Base-by-base conservation (phyloP, 37 sponge, comb jelly and placozoan species). In the Ephydatia muelleri region DNA sequence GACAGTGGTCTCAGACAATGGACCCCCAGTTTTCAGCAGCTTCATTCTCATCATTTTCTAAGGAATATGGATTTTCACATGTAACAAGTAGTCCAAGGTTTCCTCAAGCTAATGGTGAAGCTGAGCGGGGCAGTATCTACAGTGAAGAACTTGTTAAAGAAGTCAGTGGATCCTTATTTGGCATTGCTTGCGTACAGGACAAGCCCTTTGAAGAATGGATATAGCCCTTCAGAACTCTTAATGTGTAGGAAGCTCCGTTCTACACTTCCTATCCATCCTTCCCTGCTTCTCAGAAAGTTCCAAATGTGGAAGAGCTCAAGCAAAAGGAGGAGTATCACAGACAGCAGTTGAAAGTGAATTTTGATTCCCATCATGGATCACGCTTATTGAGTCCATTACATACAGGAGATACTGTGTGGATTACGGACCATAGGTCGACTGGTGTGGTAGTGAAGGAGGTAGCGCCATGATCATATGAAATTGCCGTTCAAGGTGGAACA, bases 181-280 rank as follows among this genome's bases (percentile, higher is more conserved):
- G 86, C 78, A 80, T 23, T 90, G 64, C 38, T 90, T 27, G 77
- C 73, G n/a, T 91, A 91, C 33, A 70, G 92, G 34, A 65, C 83
- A 22, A 91, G 84, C 31, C 87, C 92, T 32, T 40, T 91, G 49
- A 31, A 81, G 57, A 89, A 72, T 84, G 90, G 90, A 12, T 89
- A 84, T 30, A 76, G 82, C 72, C 89, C 89, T 31, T 70, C 84
- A 72, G 89, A 89, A 75, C 80, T 88, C 12, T 39, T 88, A 49
- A 89, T 89, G 90, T n/a, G 85, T 27, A 28, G 78, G 34, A 88
- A 76, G 32, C 28, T 82, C 5, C 68, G 83, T 12, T 82, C 88
- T 22, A 81, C 69, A 36, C 47, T 75, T n/a, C n/a, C n/a, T n/a
- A n/a, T n/a, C n/a, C n/a, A n/a, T n/a, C n/a, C n/a, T n/a, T n/a